Base-by-base conservation (phyloP, 2,113 vertebrate species). In the Mandrillus leucophaeus region DNA sequence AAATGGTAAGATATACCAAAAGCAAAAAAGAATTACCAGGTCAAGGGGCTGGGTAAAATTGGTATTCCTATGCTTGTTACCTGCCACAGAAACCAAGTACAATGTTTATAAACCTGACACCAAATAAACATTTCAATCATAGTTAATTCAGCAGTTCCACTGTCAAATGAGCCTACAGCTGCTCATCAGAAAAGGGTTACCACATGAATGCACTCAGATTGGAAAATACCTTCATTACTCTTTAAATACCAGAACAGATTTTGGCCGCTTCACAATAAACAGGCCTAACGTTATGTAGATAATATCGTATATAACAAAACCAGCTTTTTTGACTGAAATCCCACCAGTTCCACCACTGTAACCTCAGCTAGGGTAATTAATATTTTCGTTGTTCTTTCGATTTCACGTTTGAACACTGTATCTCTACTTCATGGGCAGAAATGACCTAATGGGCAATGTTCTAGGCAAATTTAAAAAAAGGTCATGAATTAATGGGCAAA, bases 371-470 rank as follows among this genome's bases (percentile, higher is more conserved):
- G n/a, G 55, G 30, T 40, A 85, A 88, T 61, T 84, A 73, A 35
- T 80, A 80, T 45, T 90, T 85, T 59, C 43, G 25, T 57, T 43
- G 45, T 16, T 79, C 66, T 66, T 96, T 9, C 64, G 52, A 95
- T 80, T 95, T 48, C 94, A 90, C 64, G 32, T 78, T 85, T 72
- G 14, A 96, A 90, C n/a, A 96, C 30, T 78, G 22, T 12, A 70
- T 86, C n/a, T 94, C 43, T 94, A 79, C 59, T 83, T 97, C 50
- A 48, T n/a, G 89, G 94, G 66, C 68, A 95, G 61, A 83, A 97
- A 97, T 72, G 43, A 92, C 30, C 80, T 92, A 95, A 96, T 76
- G 20, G 38, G 18, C 48, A 78, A 83, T 16, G 8, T 59, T 91
- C 57, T 30, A 59, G 27, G 55, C 17, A 96, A 87, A 64, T 61